Evolutionary conservation across 2,797 vertebrate genomes (phyloP), one percentile per base, ranked within the genome.

Genomic region (Malurus leucopterus): DNA sequence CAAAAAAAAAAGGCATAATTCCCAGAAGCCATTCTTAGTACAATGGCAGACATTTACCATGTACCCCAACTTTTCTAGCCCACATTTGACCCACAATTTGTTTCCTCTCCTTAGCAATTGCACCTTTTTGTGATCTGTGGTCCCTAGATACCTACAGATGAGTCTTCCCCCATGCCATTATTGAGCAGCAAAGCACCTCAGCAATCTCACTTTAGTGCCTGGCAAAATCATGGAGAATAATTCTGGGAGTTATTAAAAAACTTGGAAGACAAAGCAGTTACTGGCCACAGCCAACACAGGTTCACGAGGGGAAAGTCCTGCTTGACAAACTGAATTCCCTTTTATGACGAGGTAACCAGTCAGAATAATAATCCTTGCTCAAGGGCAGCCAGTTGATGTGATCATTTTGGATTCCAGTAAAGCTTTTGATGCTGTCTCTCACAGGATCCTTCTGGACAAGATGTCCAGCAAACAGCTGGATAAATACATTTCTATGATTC

Each of bases 41-140:
- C 18, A 81, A 47, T 49, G 44, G 50, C 43, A 80, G 47, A 41
- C 26, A 24, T 14, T 63, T 61, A 55, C 17, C 27, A 17, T 17
- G 27, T 77, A 8, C 29, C 4, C 23, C 11, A 1, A 22, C 2
- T 15, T 78, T 34, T 55, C 44, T 43, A 70, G 22, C 47, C 38
- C 59, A 40, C 55, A 70, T 67, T 55, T 81, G 75, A 67, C 32
- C 54, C 70, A 57, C 59, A 55, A 3, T 59, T 55, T 73, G 22
- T 70, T 94, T 91, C 58, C 68, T 70, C 21, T 63, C 53, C 14
- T 50, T 63, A 76, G 55, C 54, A 53, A 59, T 53, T 20, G 53
- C 8, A 15, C 2, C 46, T 69, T 80, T 80, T 70, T 44, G 32
- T n/a, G 29, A 15, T n/a, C 50, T 64, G 14, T 70, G 24, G 61